Conservation (phyloP, 23 tunicate genomes). For the Styela clava region DNA sequence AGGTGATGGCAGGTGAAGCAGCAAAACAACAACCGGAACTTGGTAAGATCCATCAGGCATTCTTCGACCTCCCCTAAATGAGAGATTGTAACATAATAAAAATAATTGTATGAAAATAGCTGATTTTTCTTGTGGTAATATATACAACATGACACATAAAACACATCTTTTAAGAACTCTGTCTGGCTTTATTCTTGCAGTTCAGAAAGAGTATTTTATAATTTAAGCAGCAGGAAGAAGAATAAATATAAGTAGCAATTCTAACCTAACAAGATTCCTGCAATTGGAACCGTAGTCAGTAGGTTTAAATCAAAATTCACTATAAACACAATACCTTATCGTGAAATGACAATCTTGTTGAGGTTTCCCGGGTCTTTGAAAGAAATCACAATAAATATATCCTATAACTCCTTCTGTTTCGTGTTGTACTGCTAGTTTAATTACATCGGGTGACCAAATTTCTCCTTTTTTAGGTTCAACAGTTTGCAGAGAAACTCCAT, state of each 20-base stretch:
- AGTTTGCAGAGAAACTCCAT: slow-evolving; percentile 51
- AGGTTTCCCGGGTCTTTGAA: slow-evolving; percentile 72
- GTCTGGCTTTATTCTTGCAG: no score
- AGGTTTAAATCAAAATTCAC: no score
- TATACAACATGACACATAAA: no score
- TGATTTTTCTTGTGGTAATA: no score
- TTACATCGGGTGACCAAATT: slow-evolving; percentile 78
- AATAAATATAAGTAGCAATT: no score
- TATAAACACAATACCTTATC: slow-evolving; percentile 34
- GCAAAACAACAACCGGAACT: slow-evolving; percentile 70
- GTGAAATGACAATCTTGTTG: slow-evolving; percentile 98
- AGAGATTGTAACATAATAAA: neutral
- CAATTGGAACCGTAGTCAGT: no score
- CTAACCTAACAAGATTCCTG: no score
- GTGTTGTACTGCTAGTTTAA: slow-evolving; percentile 63
- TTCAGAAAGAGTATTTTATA: no score
- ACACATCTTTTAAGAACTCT: no score
- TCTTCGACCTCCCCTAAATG: slow-evolving; percentile 61
- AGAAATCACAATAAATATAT: slow-evolving; percentile 87
- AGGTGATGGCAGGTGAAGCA: slow-evolving; percentile 68
- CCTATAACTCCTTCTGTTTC: slow-evolving; percentile 48
- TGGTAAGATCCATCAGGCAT: slow-evolving; percentile 82
- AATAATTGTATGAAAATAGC: neutral
- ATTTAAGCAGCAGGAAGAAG: no score
- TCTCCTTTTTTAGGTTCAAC: slow-evolving; percentile 62